phyloP scores from a whole-genome alignment of 2,113 vertebrate genomes.

The Oryzias celebensis region DNA sequence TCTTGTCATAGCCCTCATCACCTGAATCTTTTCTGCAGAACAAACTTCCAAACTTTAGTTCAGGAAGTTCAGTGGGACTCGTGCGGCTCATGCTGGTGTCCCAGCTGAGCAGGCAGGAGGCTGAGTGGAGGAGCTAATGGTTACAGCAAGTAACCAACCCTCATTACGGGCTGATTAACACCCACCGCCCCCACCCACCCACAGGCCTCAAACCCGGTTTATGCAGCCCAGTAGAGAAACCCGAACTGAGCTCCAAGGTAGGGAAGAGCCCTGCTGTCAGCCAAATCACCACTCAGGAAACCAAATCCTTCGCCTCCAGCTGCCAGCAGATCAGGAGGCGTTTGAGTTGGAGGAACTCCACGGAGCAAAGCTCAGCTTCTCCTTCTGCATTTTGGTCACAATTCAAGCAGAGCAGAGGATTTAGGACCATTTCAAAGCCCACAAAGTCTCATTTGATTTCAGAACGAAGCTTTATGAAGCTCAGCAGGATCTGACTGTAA shows the following conservation, averaged over 20 bases:
- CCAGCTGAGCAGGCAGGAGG: constrained; percentile 12
- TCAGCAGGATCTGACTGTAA: too few relatives aligned
- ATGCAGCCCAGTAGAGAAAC: constrained; percentile 3
- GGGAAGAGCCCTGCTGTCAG: background rate
- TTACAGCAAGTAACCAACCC: constrained; percentile 35
- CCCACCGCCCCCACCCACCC: constrained; percentile 25
- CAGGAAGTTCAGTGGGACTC: constrained; percentile 7
- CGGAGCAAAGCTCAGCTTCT: constrained; percentile 1
- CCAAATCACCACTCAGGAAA: constrained; percentile 8
- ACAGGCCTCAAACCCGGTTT: constrained; percentile 7
- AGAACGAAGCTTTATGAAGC: too few relatives aligned
- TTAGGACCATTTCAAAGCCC: too few relatives aligned
- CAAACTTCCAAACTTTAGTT: background rate
- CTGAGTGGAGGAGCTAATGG: constrained; percentile 24
- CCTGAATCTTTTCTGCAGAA: background rate
- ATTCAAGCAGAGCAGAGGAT: background rate
- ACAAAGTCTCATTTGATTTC: too few relatives aligned
- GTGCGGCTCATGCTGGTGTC: constrained; percentile 1
- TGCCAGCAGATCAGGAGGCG: constrained; percentile 4
- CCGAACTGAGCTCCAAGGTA: constrained; percentile 10
- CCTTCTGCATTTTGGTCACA: background rate
- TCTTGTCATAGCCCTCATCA: too few relatives aligned
- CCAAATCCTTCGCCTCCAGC: constrained; percentile 20
- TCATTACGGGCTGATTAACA: constrained; percentile 33
- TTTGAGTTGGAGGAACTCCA: constrained; percentile 1